These are phyloP conservation scores for Aviceda subcristata DNA, from an alignment of 2,113 vertebrate genomes.

Conservation along the genomic window DNA sequence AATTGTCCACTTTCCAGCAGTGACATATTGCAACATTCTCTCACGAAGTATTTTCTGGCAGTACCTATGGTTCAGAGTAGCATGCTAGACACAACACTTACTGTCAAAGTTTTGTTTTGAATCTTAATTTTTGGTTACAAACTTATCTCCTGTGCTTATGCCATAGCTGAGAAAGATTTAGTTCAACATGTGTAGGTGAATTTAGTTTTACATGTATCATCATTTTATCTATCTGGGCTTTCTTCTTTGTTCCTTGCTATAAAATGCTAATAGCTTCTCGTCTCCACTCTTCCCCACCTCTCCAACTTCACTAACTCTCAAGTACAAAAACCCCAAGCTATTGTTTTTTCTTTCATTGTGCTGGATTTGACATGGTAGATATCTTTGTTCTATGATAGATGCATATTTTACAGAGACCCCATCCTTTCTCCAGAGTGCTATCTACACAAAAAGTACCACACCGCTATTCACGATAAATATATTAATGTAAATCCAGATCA, in stretches of 20 bases:
- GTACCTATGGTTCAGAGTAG: neutral
- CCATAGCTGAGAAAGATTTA: neutral
- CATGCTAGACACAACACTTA: too few species aligned
- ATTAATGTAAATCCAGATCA: neutral
- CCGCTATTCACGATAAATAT: neutral
- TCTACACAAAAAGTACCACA: neutral
- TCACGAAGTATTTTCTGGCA: neutral
- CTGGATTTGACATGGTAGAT: neutral
- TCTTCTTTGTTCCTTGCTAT: neutral
- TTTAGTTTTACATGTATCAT: neutral
- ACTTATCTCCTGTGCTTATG: neutral
- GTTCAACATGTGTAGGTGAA: neutral
- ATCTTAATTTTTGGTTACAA: neutral
- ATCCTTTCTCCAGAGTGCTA: neutral
- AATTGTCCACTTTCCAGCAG: neutral
- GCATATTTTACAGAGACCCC: neutral
- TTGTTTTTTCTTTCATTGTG: neutral
- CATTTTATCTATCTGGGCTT: neutral
- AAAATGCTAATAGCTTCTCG: neutral
- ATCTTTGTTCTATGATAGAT: neutral
- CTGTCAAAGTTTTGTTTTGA: neutral
- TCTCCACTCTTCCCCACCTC: neutral
- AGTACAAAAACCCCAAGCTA: neutral
- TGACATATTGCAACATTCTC: neutral
- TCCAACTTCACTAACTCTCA: neutral